Percentiles rank a stretch among this genome's conserved stretches.
These are phyloP conservation scores for Drosophila yakuba DNA, from an alignment of 1,140 invertebrate genomes.

Conservation along the genomic window DNA sequence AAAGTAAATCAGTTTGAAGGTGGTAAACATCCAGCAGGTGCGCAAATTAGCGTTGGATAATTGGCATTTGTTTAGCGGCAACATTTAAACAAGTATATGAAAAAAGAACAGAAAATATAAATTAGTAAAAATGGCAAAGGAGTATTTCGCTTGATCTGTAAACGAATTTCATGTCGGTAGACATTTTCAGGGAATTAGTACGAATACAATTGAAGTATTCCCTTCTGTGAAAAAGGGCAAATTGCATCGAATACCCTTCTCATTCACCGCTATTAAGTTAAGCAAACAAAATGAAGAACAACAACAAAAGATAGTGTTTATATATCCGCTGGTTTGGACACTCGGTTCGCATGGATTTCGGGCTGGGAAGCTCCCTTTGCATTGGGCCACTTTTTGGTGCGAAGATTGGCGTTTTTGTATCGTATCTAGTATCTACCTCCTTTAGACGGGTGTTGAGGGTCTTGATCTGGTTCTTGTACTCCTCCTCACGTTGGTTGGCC, in stretches of 20 bases:
- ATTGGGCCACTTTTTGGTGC: slow-evolving; percentile 35
- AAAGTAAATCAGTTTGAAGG: slow-evolving; percentile 47
- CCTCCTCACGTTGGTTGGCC: slow-evolving; percentile 99
- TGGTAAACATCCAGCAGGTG: slow-evolving; percentile 66
- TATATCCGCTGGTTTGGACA: slow-evolving; percentile 59
- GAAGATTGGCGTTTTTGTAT: slow-evolving; percentile 7
- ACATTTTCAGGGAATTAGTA: slow-evolving; percentile 75
- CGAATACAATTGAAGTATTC: slow-evolving; percentile 1
- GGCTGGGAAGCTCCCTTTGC: slow-evolving; percentile 69
- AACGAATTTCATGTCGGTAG: slow-evolving; percentile 73
- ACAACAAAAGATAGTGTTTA: slow-evolving; percentile 66
- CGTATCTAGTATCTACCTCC: slow-evolving; percentile 91
- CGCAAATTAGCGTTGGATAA: slow-evolving; percentile 39
- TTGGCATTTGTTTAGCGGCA: slow-evolving; percentile 41
- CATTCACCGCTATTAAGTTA: slow-evolving; percentile 7
- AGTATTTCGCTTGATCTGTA: slow-evolving; percentile 18
- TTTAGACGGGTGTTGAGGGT: slow-evolving; percentile 99
- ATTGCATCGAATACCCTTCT: slow-evolving; percentile 23
- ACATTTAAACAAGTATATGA: slow-evolving; percentile 64
- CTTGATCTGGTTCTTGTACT: slow-evolving; percentile 99
- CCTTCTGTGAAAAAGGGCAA: slow-evolving; percentile 3
- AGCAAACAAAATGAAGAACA: slow-evolving; percentile 54
- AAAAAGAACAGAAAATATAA: slow-evolving; percentile 59
- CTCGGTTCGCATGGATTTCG: slow-evolving; percentile 42
- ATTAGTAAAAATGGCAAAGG: slow-evolving; percentile 53